phyloP scores from a whole-genome alignment of 2,888 invertebrate species.

The Mystacides longicornis region DNA sequence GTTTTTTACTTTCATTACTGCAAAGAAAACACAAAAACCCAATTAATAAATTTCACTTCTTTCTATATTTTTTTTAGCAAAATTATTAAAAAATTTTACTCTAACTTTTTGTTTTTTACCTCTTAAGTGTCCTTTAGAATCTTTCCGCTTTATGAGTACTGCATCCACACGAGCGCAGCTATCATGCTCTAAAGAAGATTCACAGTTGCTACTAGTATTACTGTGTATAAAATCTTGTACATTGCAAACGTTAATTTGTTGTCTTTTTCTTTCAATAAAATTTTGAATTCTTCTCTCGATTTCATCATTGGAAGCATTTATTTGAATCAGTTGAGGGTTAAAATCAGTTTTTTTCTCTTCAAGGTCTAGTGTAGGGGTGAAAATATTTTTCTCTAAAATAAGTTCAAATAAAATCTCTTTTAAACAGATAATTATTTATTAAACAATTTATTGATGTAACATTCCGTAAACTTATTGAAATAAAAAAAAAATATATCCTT shows the following conservation, averaged over 20 bases:
- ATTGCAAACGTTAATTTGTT: slow-evolving; percentile 66
- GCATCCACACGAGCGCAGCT: slow-evolving; percentile 74
- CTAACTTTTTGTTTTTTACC: slow-evolving; percentile 47
- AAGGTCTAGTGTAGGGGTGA: slow-evolving; percentile 20
- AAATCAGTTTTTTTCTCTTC: neutral
- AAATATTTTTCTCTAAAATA: slow-evolving; percentile 21
- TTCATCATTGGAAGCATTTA: slow-evolving; percentile 59
- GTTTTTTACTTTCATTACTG: slow-evolving; percentile 65
- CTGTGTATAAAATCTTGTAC: slow-evolving; percentile 61
- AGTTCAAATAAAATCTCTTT: neutral
- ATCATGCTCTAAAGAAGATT: slow-evolving; percentile 37
- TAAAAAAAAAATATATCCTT: too few relatives aligned
- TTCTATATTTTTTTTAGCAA: neutral
- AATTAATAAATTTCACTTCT: neutral
- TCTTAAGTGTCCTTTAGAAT: slow-evolving; percentile 73
- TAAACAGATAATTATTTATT: neutral
- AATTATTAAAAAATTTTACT: neutral
- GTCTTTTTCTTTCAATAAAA: slow-evolving; percentile 68
- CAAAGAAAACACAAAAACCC: slow-evolving; percentile 21
- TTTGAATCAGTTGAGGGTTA: slow-evolving; percentile 46
- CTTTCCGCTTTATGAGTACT: slow-evolving; percentile 60
- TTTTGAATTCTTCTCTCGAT: slow-evolving; percentile 62
- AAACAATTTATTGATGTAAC: neutral
- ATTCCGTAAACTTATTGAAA: neutral
- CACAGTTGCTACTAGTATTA: neutral